These are phyloP conservation scores for Helogale parvula DNA, from an alignment of 2,113 vertebrate species.

Conservation along the genomic window DNA sequence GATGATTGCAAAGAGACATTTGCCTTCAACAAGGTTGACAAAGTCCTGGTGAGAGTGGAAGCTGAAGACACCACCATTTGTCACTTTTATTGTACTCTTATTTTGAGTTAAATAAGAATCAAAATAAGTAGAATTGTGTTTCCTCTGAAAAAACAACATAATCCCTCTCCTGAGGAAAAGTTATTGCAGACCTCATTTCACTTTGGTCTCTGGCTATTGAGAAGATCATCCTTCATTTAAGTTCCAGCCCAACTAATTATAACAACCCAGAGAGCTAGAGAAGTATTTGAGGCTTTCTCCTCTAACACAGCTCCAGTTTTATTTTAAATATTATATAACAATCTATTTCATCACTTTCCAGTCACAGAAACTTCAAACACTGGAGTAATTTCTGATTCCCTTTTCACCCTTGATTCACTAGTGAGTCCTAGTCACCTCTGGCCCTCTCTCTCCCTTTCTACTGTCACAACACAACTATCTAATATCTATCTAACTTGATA, in stretches of 20 bases:
- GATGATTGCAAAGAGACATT: neutral
- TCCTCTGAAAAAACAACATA: neutral
- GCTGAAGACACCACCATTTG: neutral
- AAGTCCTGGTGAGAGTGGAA: neutral
- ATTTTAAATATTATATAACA: neutral
- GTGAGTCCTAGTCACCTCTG: no score
- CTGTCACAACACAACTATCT: fast-evolving
- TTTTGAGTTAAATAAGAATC: neutral
- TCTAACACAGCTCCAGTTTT: neutral
- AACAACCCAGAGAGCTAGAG: neutral
- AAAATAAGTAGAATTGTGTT: neutral
- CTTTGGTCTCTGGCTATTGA: neutral
- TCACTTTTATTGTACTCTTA: neutral
- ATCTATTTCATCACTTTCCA: neutral
- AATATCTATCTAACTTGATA: neutral
- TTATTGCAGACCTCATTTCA: neutral
- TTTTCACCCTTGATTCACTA: neutral
- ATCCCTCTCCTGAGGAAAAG: neutral
- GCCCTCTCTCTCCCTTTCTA: neutral
- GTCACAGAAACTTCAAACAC: neutral
- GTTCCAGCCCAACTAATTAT: neutral
- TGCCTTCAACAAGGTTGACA: no score
- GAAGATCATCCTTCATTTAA: neutral
- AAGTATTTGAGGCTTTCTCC: no score
- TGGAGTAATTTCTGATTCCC: neutral